phyloP scores from a whole-genome alignment of 2,797 vertebrate genomes.

The Phylloscopus collybita region DNA sequence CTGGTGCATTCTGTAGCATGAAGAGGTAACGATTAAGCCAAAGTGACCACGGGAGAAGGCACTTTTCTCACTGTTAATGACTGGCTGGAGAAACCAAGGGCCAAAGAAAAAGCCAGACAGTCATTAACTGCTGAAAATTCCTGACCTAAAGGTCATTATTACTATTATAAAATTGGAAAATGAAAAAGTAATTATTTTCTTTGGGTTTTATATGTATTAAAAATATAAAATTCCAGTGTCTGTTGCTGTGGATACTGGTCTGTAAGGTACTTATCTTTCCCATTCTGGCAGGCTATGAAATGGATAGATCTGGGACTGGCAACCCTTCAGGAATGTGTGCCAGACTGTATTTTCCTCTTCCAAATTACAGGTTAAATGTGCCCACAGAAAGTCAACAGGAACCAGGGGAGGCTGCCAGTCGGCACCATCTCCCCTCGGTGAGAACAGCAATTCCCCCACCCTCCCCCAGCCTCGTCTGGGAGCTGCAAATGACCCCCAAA shows the following conservation, averaged over 20 bases:
- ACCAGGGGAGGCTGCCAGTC: not conserved
- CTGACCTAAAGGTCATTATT: constrained; percentile 65
- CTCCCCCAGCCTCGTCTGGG: not conserved
- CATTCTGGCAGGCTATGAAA: constrained; percentile 8
- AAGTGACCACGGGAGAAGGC: constrained; percentile 49
- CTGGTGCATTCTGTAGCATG: constrained; percentile 30
- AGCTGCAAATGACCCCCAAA: not conserved
- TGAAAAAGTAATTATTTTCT: constrained; percentile 74
- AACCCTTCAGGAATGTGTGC: constrained; percentile 22
- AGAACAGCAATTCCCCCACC: not conserved
- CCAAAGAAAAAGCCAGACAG: constrained; percentile 53
- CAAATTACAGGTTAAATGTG: constrained; percentile 58
- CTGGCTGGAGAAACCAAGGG: constrained; percentile 49
- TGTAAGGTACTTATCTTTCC: constrained; percentile 56
- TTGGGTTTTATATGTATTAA: constrained; percentile 54
- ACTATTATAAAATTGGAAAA: constrained; percentile 73
- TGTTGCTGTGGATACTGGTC: constrained; percentile 74
- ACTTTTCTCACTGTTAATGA: constrained; percentile 58
- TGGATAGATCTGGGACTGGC: constrained; percentile 38
- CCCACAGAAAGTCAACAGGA: constrained; percentile 47
- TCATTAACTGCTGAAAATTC: constrained; percentile 74
- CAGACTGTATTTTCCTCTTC: constrained; percentile 46
- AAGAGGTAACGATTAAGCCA: constrained; percentile 44
- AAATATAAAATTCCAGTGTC: constrained; percentile 70
- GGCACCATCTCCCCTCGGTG: not conserved